phyloP scores from a whole-genome alignment of 2,113 vertebrate species.

The Tricholaema leucomelas region DNA sequence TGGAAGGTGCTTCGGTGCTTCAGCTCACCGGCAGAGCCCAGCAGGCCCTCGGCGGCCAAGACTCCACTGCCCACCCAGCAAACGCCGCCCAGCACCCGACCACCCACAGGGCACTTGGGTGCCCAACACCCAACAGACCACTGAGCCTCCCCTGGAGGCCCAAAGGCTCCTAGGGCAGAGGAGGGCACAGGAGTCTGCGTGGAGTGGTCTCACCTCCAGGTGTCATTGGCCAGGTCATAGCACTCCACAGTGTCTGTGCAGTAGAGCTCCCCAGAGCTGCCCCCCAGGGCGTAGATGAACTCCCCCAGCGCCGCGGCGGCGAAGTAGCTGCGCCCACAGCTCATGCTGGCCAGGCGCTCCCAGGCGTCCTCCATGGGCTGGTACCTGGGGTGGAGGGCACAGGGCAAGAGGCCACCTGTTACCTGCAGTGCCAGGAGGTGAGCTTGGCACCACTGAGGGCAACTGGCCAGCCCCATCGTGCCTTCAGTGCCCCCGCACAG shows the following conservation, averaged over 20 bases:
- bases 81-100: background rate
- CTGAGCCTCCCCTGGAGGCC: too few relatives aligned
- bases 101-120: background rate
- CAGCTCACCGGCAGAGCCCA: background rate
- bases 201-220: conserved; percentile 76
- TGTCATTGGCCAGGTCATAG: conserved; percentile 70
- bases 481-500: background rate
- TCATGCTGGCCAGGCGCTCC: conserved; percentile 77
- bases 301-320: conserved; percentile 71
- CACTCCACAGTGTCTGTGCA: conserved; percentile 76
- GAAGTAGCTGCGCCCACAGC: conserved; percentile 76
- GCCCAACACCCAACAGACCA: background rate
- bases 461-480: background rate
- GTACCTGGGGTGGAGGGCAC: conserved; percentile 66
- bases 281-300: conserved; percentile 80
- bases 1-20: background rate
- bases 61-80: background rate
- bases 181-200: background rate
- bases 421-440: background rate
- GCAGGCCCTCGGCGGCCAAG: background rate
- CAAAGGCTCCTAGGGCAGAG: background rate
- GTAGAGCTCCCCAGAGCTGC: conserved; percentile 67
- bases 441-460: background rate
- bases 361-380: conserved; percentile 72
- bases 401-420: background rate